A percentile compares a stretch with the other conserved stretches of the same genome.
These are phyloP conservation scores for Papilio glaucus DNA, from an alignment of 1,140 invertebrate species.

Conservation along the genomic window DNA sequence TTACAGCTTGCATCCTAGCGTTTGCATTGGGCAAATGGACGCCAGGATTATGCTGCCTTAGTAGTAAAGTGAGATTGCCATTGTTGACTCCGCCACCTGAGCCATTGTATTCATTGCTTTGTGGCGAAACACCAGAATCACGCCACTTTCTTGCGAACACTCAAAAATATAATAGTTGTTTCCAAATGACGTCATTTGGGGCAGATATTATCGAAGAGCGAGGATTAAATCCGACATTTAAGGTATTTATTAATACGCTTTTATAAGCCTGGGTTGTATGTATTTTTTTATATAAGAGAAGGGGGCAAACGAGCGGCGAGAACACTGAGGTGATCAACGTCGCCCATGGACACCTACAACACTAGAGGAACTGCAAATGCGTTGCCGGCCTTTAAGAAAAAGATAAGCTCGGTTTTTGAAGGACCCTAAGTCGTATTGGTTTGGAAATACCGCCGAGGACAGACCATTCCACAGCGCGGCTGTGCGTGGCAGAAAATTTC, in stretches of 20 bases:
- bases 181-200: slow-evolving; percentile 55
- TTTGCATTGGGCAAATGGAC: slow-evolving; percentile 52
- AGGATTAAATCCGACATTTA: slow-evolving; percentile 39
- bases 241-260: background rate
- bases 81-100: slow-evolving; percentile 44
- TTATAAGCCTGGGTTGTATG: no score
- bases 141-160: slow-evolving; percentile 55
- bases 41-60: slow-evolving; percentile 43
- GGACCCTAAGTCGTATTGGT: no score
- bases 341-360: no score
- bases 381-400: no score
- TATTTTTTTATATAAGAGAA: no score
- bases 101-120: slow-evolving; percentile 50
- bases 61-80: slow-evolving; percentile 51
- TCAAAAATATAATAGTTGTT: slow-evolving; percentile 55
- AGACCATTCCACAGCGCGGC: no score
- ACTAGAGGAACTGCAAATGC: no score
- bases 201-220: slow-evolving; percentile 51
- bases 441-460: no score
- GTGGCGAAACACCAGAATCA: slow-evolving; percentile 49
- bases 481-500: no score
- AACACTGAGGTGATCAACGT: no score
- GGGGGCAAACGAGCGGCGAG: no score
- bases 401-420: no score
- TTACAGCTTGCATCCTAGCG: slow-evolving; percentile 58